These are phyloP conservation scores for Paramisgurnus dabryanus DNA, from an alignment of 2,113 vertebrate genomes.

Conservation along the genomic window DNA sequence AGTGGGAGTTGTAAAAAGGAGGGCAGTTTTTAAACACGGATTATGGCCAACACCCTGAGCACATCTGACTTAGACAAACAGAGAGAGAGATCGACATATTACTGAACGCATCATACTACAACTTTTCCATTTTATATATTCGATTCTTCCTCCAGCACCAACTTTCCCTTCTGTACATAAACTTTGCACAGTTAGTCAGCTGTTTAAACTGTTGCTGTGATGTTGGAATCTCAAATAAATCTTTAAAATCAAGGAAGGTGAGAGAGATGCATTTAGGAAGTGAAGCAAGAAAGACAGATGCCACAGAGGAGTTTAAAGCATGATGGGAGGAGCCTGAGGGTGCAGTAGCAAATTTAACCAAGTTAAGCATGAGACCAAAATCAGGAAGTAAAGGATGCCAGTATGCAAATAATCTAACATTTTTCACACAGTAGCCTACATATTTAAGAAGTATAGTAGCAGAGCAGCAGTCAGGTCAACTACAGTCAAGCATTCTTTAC, in stretches of 20 bases:
- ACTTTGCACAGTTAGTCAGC: background rate
- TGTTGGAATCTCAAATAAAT: background rate
- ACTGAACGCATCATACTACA: no score
- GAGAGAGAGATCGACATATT: background rate
- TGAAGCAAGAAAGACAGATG: background rate
- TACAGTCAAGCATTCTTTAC: background rate
- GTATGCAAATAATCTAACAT: background rate
- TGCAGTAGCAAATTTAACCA: background rate
- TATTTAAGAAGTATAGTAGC: background rate
- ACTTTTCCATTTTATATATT: no score
- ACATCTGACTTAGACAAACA: constrained; percentile 2
- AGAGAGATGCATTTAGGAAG: background rate
- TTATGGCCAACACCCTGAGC: constrained; percentile 7
- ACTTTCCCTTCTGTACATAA: no score
- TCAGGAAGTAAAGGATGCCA: background rate
- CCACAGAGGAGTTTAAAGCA: background rate
- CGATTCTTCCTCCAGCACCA: no score
- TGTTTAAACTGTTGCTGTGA: background rate
- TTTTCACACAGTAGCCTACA: background rate
- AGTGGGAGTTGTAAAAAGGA: constrained; percentile 5
- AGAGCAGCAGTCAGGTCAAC: background rate
- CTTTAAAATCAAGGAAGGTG: background rate
- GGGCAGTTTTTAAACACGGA: background rate
- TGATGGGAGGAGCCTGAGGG: background rate
- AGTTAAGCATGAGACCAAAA: background rate